These are phyloP conservation scores for Bujurquina vittata DNA, from an alignment of 2,113 vertebrate species.

Conservation along the genomic window DNA sequence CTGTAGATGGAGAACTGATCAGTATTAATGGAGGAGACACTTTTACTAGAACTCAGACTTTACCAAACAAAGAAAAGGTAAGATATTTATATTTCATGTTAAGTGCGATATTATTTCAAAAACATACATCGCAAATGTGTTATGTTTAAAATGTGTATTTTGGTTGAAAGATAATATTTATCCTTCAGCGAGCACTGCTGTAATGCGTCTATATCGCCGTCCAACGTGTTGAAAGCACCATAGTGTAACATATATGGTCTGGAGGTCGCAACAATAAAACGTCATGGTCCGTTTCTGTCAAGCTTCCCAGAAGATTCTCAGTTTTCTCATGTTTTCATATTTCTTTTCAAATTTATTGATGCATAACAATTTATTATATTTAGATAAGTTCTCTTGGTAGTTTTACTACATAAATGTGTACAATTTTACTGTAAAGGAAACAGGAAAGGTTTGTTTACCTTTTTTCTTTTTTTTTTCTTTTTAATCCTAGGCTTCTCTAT, in stretches of 20 bases:
- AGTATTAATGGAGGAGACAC: neutral
- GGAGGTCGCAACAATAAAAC: neutral
- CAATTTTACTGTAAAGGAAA: neutral
- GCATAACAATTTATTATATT: neutral
- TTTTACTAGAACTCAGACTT: neutral
- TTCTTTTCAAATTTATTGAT: no score
- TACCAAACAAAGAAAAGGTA: no score
- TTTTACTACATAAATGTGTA: neutral
- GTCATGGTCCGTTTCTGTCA: no score
- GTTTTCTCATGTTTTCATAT: no score
- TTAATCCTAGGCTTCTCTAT: neutral
- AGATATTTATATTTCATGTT: no score
- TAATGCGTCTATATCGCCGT: neutral
- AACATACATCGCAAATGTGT: no score
- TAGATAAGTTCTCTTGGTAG: neutral
- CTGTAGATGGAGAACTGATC: neutral
- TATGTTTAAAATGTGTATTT: neutral
- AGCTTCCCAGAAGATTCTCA: no score
- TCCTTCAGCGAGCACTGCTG: neutral
- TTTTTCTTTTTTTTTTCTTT: neutral
- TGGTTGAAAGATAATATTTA: conserved; percentile 23
- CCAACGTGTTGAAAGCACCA: conserved; percentile 39
- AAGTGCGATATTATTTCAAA: no score
- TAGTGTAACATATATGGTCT: neutral
- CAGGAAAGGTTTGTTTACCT: fast-evolving